Base-by-base conservation (phyloP, 2,888 invertebrate genomes). In the Toxonevra muliebris region DNA sequence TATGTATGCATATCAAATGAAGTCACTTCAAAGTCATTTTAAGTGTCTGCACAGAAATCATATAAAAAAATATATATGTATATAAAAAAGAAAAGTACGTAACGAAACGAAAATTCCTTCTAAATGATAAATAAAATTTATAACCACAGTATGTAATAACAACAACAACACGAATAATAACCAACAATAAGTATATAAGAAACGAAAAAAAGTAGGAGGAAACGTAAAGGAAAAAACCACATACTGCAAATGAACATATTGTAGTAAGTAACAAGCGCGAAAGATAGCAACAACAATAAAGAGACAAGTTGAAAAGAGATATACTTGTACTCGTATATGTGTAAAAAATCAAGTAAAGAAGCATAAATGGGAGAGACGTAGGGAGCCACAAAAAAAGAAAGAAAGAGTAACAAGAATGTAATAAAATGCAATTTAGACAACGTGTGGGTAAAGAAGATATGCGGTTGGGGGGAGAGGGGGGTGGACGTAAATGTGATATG, bases 341-440 rank as follows among this genome's bases (percentile, higher is more conserved):
- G 30, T n/a, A 30, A 15, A 8, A 8, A 48, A 48, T 2, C 15
- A 15, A 5, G 48, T 8, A 48, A 48, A 48, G n/a, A n/a, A n/a
- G 9, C 11, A 48, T 53, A 17, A 17, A 3, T 15, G 53, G 53
- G 19, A 9, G n/a, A 53, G 19, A 30, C n/a, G n/a, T n/a, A n/a
- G n/a, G n/a, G n/a, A n/a, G n/a, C n/a, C n/a, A 30, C 7, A 7
- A 30, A 19, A 53, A 19, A 53, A 53, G 8, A 12, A 12, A 48
- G 43, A 41, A 58, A 60, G 48, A 11, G 20, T 20, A 48, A 60
- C 45, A 60, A 60, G 48, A 20, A 78, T 77, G 78, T 79, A 78
- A 79, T 78, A 78, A 79, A 78, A 78, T 78, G 77, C 77, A 78
- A 79, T 79, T 78, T 78, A 79, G 79, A 78, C 79, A 79, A 79